phyloP scores from a whole-genome alignment of 53 echinoderm and acorn worm genomes.

The Crossaster papposus region DNA sequence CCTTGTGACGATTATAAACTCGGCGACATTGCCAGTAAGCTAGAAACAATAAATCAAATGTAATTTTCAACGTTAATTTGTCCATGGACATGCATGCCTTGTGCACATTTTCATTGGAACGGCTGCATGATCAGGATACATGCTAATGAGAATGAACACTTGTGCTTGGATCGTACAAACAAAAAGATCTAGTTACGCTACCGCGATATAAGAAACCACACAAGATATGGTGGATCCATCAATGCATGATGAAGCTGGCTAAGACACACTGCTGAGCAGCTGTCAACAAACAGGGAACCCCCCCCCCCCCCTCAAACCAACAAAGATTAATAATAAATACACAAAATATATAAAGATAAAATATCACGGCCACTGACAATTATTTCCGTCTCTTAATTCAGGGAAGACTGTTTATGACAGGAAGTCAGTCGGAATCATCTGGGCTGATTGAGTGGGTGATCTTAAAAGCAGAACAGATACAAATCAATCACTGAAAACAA shows the following conservation, averaged over 20 bases:
- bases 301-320: background rate
- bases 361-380: background rate
- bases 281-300: background rate
- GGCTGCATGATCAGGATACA: background rate
- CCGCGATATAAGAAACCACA: background rate
- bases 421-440: background rate
- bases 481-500: constrained; percentile 1
- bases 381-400: background rate
- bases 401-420: background rate
- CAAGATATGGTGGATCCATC: background rate
- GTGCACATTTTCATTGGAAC: background rate
- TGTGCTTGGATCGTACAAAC: background rate
- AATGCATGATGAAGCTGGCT: background rate
- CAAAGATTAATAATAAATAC: too few species aligned
- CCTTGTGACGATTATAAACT: too few species aligned
- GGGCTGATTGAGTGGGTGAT: background rate
- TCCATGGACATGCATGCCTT: constrained; percentile 1
- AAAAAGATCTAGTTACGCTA: constrained; percentile 2
- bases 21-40: too few species aligned
- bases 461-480: background rate
- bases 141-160: background rate
- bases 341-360: too few species aligned
- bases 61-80: background rate
- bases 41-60: too few species aligned
- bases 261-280: background rate